Conservation (phyloP, 2,113 vertebrate species). For the Phocoena sinus region DNA sequence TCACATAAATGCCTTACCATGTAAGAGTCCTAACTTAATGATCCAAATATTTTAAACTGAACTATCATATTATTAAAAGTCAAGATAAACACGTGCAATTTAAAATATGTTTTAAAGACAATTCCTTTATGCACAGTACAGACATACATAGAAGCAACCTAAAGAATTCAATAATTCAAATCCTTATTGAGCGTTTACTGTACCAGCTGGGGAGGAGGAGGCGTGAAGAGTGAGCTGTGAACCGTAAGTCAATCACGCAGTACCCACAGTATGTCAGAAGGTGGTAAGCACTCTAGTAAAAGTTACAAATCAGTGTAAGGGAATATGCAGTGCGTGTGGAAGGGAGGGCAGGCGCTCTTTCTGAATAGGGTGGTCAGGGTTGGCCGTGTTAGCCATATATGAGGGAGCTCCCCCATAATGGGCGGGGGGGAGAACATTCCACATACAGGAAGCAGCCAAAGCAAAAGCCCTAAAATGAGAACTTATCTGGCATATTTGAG, state of each 20-base stretch:
- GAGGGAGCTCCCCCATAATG: neutral
- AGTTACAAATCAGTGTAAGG: neutral
- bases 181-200: neutral
- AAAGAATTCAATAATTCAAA: neutral
- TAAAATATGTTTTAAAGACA: neutral
- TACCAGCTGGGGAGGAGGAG: neutral
- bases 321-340: no score
- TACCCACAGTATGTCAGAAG: neutral
- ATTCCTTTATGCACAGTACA: neutral
- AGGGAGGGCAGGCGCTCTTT: neutral
- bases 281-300: no score
- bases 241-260: neutral
- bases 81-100: neutral
- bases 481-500: neutral
- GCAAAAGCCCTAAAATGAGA: neutral
- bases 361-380: neutral
- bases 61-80: neutral
- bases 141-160: neutral
- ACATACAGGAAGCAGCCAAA: neutral
- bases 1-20: neutral
- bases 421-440: neutral
- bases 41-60: neutral
- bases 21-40: neutral
- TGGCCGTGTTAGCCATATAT: neutral
- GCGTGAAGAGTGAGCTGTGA: neutral